Percentiles rank a stretch among this genome's conserved stretches.
Conservation (phyloP, 2,797 vertebrate genomes). For the Aldrovandia affinis region DNA sequence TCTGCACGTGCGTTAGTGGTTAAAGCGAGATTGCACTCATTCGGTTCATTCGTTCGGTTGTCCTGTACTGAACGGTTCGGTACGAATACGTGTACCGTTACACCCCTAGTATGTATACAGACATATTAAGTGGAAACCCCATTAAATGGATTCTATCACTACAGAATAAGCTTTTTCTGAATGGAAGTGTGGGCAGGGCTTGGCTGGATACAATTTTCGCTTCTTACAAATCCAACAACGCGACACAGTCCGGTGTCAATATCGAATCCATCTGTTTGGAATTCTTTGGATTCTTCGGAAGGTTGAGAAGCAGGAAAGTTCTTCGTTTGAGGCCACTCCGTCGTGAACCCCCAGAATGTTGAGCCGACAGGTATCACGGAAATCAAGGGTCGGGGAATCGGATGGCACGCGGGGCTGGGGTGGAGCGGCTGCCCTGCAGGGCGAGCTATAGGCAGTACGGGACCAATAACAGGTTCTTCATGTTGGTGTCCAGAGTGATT, state of each 20-base stretch:
- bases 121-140: conserved; percentile 84
- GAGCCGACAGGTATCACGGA: conserved; percentile 83
- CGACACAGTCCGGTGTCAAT: conserved; percentile 59
- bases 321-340: conserved; percentile 60
- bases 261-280: conserved; percentile 80
- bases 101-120: too few relatives aligned
- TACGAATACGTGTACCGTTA: too few relatives aligned
- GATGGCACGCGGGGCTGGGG: conserved; percentile 72
- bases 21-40: too few relatives aligned
- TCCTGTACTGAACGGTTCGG: too few relatives aligned
- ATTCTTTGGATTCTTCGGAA: conserved; percentile 53
- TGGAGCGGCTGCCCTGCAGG: conserved; percentile 72
- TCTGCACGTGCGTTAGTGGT: too few relatives aligned
- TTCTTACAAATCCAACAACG: not conserved
- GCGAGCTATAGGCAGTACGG: conserved; percentile 84
- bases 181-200: conserved; percentile 56
- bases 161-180: conserved; percentile 89
- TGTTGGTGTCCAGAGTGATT: conserved; percentile 83
- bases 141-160: conserved; percentile 77
- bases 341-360: conserved; percentile 81
- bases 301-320: conserved; percentile 44
- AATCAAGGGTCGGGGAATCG: conserved; percentile 70
- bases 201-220: conserved; percentile 41
- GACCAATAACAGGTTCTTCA: conserved; percentile 91
- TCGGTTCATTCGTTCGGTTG: too few relatives aligned